phyloP scores from a whole-genome alignment of 2,888 invertebrate species.

The Scelioninae gen. 1 region DNA sequence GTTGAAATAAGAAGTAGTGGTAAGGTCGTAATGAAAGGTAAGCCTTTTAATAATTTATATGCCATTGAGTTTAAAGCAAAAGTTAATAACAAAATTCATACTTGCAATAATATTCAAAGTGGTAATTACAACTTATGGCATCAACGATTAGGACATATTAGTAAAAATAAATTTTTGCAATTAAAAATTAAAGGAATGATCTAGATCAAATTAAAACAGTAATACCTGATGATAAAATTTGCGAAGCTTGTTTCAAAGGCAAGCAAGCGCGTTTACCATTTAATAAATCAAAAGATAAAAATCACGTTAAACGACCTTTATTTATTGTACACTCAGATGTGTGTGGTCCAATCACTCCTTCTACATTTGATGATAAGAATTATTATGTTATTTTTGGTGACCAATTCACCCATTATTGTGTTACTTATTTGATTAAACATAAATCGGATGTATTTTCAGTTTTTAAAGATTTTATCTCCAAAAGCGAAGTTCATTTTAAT shows the following conservation, averaged over 20 bases:
- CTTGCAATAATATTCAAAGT: constrained; percentile 9
- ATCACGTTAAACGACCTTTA: constrained; percentile 34
- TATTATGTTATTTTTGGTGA: constrained; percentile 55
- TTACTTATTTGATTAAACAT: no score
- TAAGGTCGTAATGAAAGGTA: neutral
- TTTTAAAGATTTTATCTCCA: constrained; percentile 22
- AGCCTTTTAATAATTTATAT: neutral
- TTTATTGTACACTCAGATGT: no score
- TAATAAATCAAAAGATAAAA: constrained; percentile 22
- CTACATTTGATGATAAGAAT: constrained; percentile 54
- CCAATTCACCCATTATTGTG: no score
- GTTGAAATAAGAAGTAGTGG: neutral
- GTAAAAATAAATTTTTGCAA: no score
- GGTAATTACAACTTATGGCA: no score
- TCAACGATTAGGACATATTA: no score
- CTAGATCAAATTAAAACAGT: constrained; percentile 23
- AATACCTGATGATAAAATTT: constrained; percentile 10
- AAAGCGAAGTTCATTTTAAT: constrained; percentile 39
- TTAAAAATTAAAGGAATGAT: constrained; percentile 22
- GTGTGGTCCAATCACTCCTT: no score
- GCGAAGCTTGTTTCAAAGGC: constrained; percentile 30
- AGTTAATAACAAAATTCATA: neutral
- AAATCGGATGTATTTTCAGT: constrained; percentile 53
- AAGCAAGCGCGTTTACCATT: constrained; percentile 31
- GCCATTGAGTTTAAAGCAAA: neutral